Percentiles rank a stretch among this genome's conserved stretches.
Evolutionary conservation across 2,113 vertebrate genomes (phyloP).

Genomic region (Cervus canadensis): DNA sequence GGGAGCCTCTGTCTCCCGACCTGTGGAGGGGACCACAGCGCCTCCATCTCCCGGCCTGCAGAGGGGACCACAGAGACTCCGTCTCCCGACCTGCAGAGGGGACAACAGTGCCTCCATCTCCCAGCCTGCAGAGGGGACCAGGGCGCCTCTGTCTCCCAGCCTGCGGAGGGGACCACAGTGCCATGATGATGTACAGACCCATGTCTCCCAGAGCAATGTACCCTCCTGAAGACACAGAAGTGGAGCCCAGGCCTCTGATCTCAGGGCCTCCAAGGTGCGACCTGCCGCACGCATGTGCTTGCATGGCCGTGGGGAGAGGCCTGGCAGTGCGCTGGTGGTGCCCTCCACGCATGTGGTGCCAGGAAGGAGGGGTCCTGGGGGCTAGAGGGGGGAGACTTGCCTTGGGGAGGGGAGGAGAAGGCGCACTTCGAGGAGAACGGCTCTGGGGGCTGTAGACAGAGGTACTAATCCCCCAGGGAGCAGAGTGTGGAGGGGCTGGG

Average conservation of each 20-base stretch:
- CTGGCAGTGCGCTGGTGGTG: rapidly evolving
- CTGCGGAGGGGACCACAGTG: rapidly evolving
- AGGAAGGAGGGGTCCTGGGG: no score
- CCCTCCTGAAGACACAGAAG: not conserved
- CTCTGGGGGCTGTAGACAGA: not conserved
- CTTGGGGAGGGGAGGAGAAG: rapidly evolving
- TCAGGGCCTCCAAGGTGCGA: no score
- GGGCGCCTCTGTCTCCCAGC: not conserved
- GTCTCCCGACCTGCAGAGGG: rapidly evolving
- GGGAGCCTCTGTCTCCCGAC: rapidly evolving
- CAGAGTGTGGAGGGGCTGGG: not conserved
- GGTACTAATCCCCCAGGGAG: rapidly evolving
- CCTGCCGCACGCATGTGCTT: rapidly evolving
- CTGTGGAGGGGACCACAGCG: rapidly evolving
- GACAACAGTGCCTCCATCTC: no score
- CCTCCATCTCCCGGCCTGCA: no score
- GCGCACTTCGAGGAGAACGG: rapidly evolving
- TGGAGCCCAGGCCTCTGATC: not conserved
- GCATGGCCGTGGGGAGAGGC: not conserved
- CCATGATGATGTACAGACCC: rapidly evolving
- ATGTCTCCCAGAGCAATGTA: rapidly evolving
- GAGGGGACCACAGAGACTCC: rapidly evolving
- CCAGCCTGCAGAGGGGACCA: no score
- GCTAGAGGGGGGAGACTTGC: no score
- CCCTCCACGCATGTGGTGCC: rapidly evolving